Evolutionary conservation across 2,888 invertebrate species (phyloP).

Genomic region (Cyclophora punctaria): DNA sequence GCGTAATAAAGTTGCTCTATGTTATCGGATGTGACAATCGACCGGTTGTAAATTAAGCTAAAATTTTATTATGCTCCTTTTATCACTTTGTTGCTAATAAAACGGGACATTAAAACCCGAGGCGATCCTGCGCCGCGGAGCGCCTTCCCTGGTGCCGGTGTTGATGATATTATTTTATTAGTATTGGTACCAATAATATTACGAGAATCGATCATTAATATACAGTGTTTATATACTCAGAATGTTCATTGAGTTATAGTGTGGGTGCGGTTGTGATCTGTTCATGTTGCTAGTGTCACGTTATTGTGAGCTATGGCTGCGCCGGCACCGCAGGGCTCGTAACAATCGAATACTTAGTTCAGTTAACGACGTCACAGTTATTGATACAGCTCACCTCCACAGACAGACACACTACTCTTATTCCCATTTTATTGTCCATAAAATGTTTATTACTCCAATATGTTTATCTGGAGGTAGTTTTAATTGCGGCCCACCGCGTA

Average conservation of each 20-base stretch:
- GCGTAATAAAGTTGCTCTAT: slow-evolving; percentile 44
- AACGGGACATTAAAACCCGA: neutral
- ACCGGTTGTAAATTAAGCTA: slow-evolving; percentile 28
- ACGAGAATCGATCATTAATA: too few species aligned
- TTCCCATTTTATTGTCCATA: slow-evolving; percentile 18
- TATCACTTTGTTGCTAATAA: slow-evolving; percentile 15
- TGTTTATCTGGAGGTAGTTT: slow-evolving; percentile 55
- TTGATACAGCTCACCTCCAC: slow-evolving; percentile 19
- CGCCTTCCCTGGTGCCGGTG: neutral
- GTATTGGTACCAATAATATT: neutral
- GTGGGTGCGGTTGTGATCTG: too few species aligned
- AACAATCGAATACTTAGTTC: slow-evolving; percentile 7
- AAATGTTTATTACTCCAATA: slow-evolving; percentile 25
- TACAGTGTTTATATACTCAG: too few species aligned
- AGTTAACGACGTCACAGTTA: slow-evolving; percentile 12
- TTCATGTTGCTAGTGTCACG: too few species aligned
- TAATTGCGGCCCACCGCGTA: slow-evolving; percentile 62
- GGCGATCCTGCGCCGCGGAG: neutral
- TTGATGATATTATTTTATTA: neutral
- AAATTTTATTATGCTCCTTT: slow-evolving; percentile 27
- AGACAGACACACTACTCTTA: slow-evolving; percentile 9
- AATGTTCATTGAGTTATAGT: too few species aligned
- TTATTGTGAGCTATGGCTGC: neutral
- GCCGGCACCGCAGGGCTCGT: neutral
- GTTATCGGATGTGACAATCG: slow-evolving; percentile 39